phyloP scores from a whole-genome alignment of 2,797 vertebrate genomes.

The Macropus fuliginosus region DNA sequence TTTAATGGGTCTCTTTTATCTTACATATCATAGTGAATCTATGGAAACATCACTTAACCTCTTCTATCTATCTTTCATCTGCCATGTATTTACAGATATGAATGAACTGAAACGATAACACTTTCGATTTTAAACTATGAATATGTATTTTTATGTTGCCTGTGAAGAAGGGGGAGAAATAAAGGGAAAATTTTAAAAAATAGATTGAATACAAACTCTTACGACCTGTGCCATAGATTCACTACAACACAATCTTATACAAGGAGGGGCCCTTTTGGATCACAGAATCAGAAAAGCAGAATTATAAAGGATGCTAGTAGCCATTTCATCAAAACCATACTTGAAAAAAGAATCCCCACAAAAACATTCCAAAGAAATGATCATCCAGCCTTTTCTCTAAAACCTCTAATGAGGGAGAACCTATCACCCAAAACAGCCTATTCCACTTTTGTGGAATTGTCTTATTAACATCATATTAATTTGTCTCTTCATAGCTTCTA shows the following conservation, averaged over 20 bases:
- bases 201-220: background rate
- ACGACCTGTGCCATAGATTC: constrained; percentile 40
- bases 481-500: background rate
- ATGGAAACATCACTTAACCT: constrained; percentile 83
- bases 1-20: constrained; percentile 85
- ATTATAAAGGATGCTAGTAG: background rate
- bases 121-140: constrained; percentile 76
- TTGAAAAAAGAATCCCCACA: background rate
- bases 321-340: background rate
- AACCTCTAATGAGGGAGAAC: background rate
- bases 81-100: constrained; percentile 71
- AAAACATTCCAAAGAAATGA: background rate
- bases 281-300: background rate
- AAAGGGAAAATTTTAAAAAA: constrained; percentile 35
- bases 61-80: constrained; percentile 81
- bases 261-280: background rate
- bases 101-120: constrained; percentile 78
- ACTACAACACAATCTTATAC: background rate
- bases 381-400: background rate
- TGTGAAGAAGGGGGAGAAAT: constrained; percentile 69
- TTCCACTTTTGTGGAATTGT: background rate
- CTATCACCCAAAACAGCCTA: background rate
- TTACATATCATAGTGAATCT: constrained; percentile 83
- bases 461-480: background rate
- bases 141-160: constrained; percentile 76